Base-by-base conservation (phyloP, 2,888 invertebrate species). In the Campoplex capitator region DNA sequence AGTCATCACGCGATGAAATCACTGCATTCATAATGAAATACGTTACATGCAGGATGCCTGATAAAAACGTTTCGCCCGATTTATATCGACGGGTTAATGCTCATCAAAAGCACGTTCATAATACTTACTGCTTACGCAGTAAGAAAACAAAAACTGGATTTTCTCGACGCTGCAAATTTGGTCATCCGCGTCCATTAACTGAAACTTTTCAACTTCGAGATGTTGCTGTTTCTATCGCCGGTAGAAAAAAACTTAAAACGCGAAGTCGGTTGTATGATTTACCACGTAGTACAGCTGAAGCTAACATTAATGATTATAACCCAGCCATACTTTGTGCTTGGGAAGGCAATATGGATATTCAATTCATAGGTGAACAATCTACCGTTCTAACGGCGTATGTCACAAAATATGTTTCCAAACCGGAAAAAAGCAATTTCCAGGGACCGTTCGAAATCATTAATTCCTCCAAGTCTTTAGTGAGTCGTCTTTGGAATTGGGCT, bases 121-220 rank as follows among this genome's bases (percentile, higher is more conserved):
- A 84, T 58, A 16, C 13, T 3, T 73, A 54, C 13, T 73, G 35
- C 8, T 73, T 54, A 32, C 51, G 54, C 7, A 73, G 16, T 51
- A 83, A 70, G n/a, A 77, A 83, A 32, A 73, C 54, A 8, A 73
- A 35, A 54, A 73, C 51, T 18, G 54, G 73, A 18, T 73, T 54
- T 32, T 9, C 32, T 16, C 54, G 51, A 23, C 35, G 51, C 7
- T 91, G 91, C 79, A 79, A 89, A 67, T 91, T 92, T 83, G 90
- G 90, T 32, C 89, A 91, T 76, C 90, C 90, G 2, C 87, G 90
- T 42, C 88, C 89, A 4, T 83, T 89, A 9, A 89, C 90, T 0
- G 88, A 91, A 45, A 32, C 65, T 9, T 70, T 92, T 67, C 78
- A 87, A 4, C 84, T 91, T 9, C 83, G 89, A 75, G 87, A 91